Evolutionary conservation across 2,797 vertebrate genomes (phyloP).

Genomic region (Eulemur coronatus): DNA sequence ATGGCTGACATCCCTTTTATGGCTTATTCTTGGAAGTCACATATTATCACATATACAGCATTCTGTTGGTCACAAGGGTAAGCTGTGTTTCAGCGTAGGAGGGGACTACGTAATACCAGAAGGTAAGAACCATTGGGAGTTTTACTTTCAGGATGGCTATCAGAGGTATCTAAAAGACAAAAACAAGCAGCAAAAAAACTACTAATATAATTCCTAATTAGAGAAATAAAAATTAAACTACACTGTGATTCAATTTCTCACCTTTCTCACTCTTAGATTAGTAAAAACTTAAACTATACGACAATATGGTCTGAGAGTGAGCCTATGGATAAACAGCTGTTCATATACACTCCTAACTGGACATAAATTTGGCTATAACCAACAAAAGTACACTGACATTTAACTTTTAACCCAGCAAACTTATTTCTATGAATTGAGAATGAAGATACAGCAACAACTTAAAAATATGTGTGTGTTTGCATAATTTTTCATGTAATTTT

Average conservation of each 20-base stretch:
- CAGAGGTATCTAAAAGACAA: background rate
- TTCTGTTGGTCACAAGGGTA: background rate
- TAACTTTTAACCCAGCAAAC: background rate
- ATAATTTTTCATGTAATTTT: background rate
- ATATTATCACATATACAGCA: too few relatives aligned
- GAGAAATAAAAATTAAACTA: background rate
- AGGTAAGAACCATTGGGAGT: background rate
- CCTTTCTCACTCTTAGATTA: background rate
- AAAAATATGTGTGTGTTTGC: background rate
- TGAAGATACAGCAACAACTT: background rate
- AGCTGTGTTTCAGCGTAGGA: background rate
- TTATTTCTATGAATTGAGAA: background rate
- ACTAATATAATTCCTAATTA: background rate
- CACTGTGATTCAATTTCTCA: background rate
- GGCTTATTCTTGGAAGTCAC: background rate
- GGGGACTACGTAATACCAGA: background rate
- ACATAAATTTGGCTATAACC: background rate
- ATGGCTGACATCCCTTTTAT: background rate
- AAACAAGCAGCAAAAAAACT: background rate
- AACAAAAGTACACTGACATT: background rate
- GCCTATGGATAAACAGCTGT: background rate
- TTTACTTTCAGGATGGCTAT: background rate
- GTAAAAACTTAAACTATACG: background rate
- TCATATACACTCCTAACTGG: background rate
- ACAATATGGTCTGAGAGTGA: background rate